A percentile compares a stretch with the other conserved stretches of the same genome.
These are phyloP conservation scores for Polymixis flavicincta DNA, from an alignment of 2,888 invertebrate species.

Conservation along the genomic window DNA sequence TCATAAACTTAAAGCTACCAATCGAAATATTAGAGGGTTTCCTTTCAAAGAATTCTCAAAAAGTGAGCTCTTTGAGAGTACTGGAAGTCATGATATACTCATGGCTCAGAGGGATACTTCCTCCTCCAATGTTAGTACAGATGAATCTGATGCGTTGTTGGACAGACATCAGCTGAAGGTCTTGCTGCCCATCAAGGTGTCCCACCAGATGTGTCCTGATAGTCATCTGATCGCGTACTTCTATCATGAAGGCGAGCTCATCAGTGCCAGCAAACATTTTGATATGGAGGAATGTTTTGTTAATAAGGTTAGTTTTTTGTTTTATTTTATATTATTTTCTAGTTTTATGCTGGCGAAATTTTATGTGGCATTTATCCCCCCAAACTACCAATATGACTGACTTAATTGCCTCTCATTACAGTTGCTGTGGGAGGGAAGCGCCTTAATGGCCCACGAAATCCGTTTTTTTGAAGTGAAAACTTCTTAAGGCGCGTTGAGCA, in stretches of 20 bases:
- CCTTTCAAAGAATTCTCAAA: not conserved
- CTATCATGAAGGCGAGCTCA: conserved; percentile 89
- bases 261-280: conserved; percentile 90
- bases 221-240: conserved; percentile 90
- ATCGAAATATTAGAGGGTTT: not conserved
- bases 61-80: not conserved
- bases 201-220: conserved; percentile 89
- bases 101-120: conserved; percentile 42
- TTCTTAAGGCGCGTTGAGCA: too few relatives aligned
- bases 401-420: not conserved
- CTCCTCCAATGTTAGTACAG: conserved; percentile 53
- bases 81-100: conserved; percentile 38
- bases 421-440: too few relatives aligned
- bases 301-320: conserved; percentile 85
- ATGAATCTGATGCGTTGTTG: conserved; percentile 77
- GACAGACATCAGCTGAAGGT: conserved; percentile 80
- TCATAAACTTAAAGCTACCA: not conserved
- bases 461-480: too few relatives aligned
- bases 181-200: conserved; percentile 84
- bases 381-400: not conserved
- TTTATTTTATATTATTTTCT: not conserved
- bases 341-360: not conserved
- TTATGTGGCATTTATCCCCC: not conserved
- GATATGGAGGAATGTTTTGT: conserved; percentile 90
- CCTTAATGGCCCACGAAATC: too few relatives aligned